Evolutionary conservation across 2,113 vertebrate genomes (phyloP).

Genomic region (Tor tambroides): DNA sequence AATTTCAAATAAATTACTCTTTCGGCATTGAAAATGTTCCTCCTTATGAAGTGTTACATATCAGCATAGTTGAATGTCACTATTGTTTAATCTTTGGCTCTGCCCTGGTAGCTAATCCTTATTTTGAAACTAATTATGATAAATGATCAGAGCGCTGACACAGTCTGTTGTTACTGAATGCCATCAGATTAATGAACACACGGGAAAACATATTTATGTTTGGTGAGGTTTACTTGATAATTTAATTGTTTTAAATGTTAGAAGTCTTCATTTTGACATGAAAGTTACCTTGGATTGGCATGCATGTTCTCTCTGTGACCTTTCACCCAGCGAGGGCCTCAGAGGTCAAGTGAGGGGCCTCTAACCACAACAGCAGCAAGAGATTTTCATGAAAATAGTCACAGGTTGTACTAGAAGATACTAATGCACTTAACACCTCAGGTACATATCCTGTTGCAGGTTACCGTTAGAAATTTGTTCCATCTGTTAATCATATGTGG

Average conservation of each 20-base stretch:
- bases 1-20: not conserved
- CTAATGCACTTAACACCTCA: not conserved
- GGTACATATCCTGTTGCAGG: not conserved
- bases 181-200: not conserved
- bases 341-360: not conserved
- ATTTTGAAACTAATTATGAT: not conserved
- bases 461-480: constrained; percentile 12
- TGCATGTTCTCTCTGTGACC: not conserved
- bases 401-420: not conserved
- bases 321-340: not conserved
- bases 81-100: not conserved
- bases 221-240: not conserved
- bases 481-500: not conserved
- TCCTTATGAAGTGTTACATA: not conserved
- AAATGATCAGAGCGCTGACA: not conserved
- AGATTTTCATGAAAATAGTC: not conserved
- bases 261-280: not conserved
- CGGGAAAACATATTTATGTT: not conserved
- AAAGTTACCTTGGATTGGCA: not conserved
- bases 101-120: not conserved
- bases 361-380: not conserved
- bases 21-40: not conserved
- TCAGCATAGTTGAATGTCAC: not conserved
- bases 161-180: not conserved
- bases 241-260: not conserved